A percentile compares a stretch with the other conserved stretches of the same genome.
Conservation (phyloP, 2,888 invertebrate genomes). For the Trichopoda pennipes region DNA sequence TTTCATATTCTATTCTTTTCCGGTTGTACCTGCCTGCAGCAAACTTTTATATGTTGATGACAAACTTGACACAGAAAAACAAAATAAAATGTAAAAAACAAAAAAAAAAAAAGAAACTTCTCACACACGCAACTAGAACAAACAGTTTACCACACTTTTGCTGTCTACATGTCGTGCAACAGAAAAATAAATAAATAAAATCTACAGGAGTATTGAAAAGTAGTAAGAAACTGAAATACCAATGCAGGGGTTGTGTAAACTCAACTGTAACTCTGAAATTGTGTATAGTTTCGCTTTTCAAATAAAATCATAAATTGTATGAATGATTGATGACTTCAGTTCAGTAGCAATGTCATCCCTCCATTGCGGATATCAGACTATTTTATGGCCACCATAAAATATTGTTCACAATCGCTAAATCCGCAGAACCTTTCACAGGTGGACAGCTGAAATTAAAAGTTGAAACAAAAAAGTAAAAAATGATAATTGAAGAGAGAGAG, state of each 20-base stretch:
- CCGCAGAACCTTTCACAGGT: slow-evolving; percentile 27
- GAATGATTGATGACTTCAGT: slow-evolving; percentile 63
- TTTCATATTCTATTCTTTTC: not conserved
- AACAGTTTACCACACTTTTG: slow-evolving; percentile 51
- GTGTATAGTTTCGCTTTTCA: slow-evolving; percentile 30
- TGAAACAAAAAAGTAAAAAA: slow-evolving; percentile 24
- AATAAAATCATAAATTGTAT: slow-evolving; percentile 61
- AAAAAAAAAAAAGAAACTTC: slow-evolving; percentile 9
- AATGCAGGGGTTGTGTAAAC: slow-evolving; percentile 42
- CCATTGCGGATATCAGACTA: slow-evolving; percentile 11
- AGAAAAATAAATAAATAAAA: not conserved
- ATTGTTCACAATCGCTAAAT: slow-evolving; percentile 45
- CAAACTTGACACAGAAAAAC: slow-evolving; percentile 2
- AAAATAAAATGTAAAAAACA: not conserved
- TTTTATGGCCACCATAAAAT: slow-evolving; percentile 40
- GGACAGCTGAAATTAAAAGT: slow-evolving; percentile 54
- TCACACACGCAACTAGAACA: slow-evolving; percentile 23
- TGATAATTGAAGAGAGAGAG: no score
- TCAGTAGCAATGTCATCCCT: slow-evolving; percentile 32
- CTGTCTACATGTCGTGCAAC: slow-evolving; percentile 25
- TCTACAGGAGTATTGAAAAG: not conserved
- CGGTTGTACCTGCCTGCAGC: not conserved
- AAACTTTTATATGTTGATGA: not conserved
- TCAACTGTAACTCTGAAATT: slow-evolving; percentile 44
- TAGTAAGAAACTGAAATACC: not conserved